These are phyloP conservation scores for Antheraea mylitta DNA, from an alignment of 1,140 invertebrate species.

Conservation along the genomic window DNA sequence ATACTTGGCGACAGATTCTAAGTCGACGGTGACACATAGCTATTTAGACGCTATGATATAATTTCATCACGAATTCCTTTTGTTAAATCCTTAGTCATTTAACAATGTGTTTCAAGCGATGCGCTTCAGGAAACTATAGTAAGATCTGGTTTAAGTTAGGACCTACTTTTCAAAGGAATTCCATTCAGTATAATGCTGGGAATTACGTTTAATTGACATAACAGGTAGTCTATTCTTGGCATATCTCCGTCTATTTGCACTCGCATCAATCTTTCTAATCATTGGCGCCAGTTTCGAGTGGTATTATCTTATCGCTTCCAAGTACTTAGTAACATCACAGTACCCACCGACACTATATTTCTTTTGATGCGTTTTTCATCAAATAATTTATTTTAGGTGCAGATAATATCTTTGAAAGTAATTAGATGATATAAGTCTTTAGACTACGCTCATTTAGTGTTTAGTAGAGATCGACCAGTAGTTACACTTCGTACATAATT, in stretches of 20 bases:
- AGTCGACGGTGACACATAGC: no score
- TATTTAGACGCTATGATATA: no score
- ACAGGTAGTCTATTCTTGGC: neutral
- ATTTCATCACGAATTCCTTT: no score
- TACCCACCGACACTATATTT: neutral
- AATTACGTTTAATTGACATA: neutral
- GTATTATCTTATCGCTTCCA: neutral
- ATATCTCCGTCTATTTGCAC: neutral
- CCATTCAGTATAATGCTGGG: neutral
- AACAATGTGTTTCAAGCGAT: no score
- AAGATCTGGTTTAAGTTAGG: no score
- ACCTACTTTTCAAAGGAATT: neutral
- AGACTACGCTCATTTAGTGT: no score
- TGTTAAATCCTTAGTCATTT: no score
- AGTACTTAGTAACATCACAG: neutral
- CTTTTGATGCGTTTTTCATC: neutral
- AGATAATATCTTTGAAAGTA: neutral
- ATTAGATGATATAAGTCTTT: neutral
- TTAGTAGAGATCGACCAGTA: no score
- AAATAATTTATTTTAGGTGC: neutral
- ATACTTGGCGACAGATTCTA: no score
- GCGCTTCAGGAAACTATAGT: no score
- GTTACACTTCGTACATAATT: no score
- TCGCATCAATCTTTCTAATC: neutral
- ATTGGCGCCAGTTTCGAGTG: slow-evolving; percentile 1